These are phyloP conservation scores for Drosophila stalkeri DNA, from an alignment of 2,888 invertebrate genomes.

Conservation along the genomic window DNA sequence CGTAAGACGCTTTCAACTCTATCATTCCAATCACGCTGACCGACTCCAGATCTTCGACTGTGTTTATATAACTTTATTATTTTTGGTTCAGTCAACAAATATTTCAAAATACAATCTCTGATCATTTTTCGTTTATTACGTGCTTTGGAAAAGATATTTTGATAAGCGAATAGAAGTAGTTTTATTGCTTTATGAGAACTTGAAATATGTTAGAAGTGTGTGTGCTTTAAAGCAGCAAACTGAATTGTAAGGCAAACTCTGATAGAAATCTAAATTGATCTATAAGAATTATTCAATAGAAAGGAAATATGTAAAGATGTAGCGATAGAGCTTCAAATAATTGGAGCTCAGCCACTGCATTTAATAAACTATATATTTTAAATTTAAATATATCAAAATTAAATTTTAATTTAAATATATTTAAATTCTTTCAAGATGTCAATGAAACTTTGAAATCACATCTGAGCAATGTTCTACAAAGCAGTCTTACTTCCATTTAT, in stretches of 20 bases:
- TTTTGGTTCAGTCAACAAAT: conserved; percentile 11
- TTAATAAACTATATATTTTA: too few species aligned
- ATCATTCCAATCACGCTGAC: conserved; percentile 2
- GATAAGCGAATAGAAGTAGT: background rate
- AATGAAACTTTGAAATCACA: too few species aligned
- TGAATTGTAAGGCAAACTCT: background rate
- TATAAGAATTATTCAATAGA: background rate
- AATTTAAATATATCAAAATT: too few species aligned
- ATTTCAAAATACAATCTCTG: conserved; percentile 30
- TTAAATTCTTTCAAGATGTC: too few species aligned
- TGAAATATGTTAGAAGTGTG: background rate
- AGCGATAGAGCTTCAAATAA: background rate
- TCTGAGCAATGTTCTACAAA: background rate
- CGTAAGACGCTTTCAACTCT: conserved; percentile 17
- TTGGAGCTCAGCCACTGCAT: too few species aligned
- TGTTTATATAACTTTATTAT: conserved; percentile 18
- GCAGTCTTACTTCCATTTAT: background rate
- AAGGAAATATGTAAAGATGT: background rate
- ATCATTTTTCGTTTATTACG: conserved; percentile 11
- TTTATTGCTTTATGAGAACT: background rate
- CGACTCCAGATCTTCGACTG: background rate
- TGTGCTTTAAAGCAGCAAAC: background rate
- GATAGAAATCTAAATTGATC: background rate
- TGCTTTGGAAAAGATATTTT: conserved; percentile 8
- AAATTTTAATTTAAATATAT: too few species aligned